Base-by-base conservation (phyloP, 37 sponge, comb jelly and placozoan genomes). In the Cladorhizidae sp. region DNA sequence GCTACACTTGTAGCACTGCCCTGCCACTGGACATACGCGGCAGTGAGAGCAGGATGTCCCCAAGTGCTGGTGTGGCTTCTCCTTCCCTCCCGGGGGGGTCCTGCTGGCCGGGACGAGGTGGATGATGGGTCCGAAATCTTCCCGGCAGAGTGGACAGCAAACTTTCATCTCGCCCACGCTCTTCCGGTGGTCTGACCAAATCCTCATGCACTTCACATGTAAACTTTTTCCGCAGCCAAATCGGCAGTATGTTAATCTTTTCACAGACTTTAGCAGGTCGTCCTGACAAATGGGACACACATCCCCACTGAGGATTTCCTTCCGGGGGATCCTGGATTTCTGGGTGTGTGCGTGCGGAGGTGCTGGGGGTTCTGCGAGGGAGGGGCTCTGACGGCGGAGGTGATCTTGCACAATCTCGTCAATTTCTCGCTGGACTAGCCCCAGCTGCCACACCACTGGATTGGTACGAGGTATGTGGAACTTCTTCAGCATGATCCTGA, bases 281-380 rank as follows among this genome's bases (percentile, higher is more conserved):
- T 97, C 95, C 51, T 97, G 95, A 78, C 98, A 97, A 31, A 97
- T 94, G 9, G 98, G 98, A 70, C 98, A 97, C 39, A 93, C 88
- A 76, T 97, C 98, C 0, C 74, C 93, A 32, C 40, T 79, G 0
- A 77, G 43, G 15, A 97, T 70, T 6, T 81, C 86, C 38, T 84
- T 57, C 74, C 84, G 86, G 21, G 68, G 40, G 32, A 64, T 68
- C n/a, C n/a, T n/a, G n/a, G n/a, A n/a, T 17, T 40, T 59, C 2
- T 23, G 36, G 15, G 41, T 40, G 21, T 72, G 59, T 64, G 28
- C 79, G 25, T 39, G 20, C 8, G 72, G 32, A 54, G 73, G 80
- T n/a, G n/a, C n/a, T n/a, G n/a, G n/a, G n/a, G n/a, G n/a, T n/a
- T n/a, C n/a, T n/a, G n/a, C n/a, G n/a, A n/a, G n/a, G n/a, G 58